Evolutionary conservation across 2,888 invertebrate genomes (phyloP).

Genomic region (Parochlus steinenii): DNA sequence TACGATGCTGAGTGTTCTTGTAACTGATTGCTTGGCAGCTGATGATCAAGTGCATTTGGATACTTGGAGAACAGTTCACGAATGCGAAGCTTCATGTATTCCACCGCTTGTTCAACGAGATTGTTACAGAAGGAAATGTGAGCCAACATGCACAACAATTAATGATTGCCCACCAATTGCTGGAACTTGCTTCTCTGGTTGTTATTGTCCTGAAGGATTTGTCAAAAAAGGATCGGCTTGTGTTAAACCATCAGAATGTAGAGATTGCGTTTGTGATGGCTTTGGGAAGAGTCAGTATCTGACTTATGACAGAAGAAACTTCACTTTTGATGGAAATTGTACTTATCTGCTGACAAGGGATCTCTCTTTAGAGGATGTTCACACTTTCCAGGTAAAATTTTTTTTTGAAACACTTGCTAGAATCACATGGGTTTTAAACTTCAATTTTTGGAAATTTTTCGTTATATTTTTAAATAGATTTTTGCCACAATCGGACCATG

Average conservation of each 20-base stretch:
- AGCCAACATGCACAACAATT: slow-evolving; percentile 52
- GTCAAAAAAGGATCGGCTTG: slow-evolving; percentile 51
- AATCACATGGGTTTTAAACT: slow-evolving; percentile 10
- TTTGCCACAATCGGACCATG: slow-evolving; percentile 57
- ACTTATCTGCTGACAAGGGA: slow-evolving; percentile 64
- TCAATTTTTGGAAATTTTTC: slow-evolving; percentile 8
- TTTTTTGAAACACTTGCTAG: slow-evolving; percentile 26
- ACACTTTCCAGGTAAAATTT: slow-evolving; percentile 36
- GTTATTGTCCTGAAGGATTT: slow-evolving; percentile 65
- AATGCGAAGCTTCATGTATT: slow-evolving; percentile 58
- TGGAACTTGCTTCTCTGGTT: slow-evolving; percentile 62
- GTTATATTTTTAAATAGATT: slow-evolving; percentile 31
- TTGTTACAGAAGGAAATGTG: slow-evolving; percentile 64
- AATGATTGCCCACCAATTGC: slow-evolving; percentile 43
- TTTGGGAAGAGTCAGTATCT: slow-evolving; percentile 65
- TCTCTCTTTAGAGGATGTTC: slow-evolving; percentile 33
- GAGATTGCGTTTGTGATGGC: slow-evolving; percentile 61
- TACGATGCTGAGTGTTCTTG: slow-evolving; percentile 47
- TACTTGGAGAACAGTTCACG: slow-evolving; percentile 51
- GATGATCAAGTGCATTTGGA: slow-evolving; percentile 45
- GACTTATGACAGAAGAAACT: slow-evolving; percentile 65
- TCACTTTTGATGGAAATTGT: slow-evolving; percentile 70
- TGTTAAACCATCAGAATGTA: slow-evolving; percentile 50
- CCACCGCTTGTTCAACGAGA: slow-evolving; percentile 64
- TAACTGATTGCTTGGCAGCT: slow-evolving; percentile 53